A percentile compares a stretch with the other conserved stretches of the same genome.
phyloP scores from a whole-genome alignment of 2,888 invertebrate genomes.

The Macrosoma leucophasiata region DNA sequence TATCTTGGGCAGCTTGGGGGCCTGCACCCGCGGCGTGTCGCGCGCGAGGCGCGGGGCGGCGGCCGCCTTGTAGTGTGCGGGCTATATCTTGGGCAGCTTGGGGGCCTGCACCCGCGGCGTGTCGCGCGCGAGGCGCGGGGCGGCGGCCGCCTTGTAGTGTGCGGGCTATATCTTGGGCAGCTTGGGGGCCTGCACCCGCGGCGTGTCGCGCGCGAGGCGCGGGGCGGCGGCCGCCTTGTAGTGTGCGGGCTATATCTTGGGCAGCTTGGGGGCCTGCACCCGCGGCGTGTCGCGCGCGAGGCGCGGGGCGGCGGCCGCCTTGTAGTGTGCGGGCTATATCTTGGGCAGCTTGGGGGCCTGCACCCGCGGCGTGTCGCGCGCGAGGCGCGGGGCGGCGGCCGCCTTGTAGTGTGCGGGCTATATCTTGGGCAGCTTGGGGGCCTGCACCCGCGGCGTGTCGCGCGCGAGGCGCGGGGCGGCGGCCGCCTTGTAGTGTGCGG shows the following conservation, averaged over 20 bases:
- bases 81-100: slow-evolving; percentile 84
- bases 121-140: slow-evolving; percentile 73
- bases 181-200: slow-evolving; percentile 80
- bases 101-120: slow-evolving; percentile 81
- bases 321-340: slow-evolving; percentile 82
- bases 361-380: slow-evolving; percentile 79
- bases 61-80: slow-evolving; percentile 81
- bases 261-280: slow-evolving; percentile 81
- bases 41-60: slow-evolving; percentile 76
- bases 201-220: slow-evolving; percentile 77
- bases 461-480: slow-evolving; percentile 76
- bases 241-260: slow-evolving; percentile 81
- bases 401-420: slow-evolving; percentile 82
- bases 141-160: slow-evolving; percentile 85
- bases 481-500: slow-evolving; percentile 81
- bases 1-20: slow-evolving; percentile 84
- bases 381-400: slow-evolving; percentile 76
- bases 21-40: slow-evolving; percentile 79
- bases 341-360: slow-evolving; percentile 83
- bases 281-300: slow-evolving; percentile 78
- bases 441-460: slow-evolving; percentile 79
- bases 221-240: slow-evolving; percentile 83
- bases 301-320: slow-evolving; percentile 78
- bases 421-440: slow-evolving; percentile 84
- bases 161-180: slow-evolving; percentile 81